These are phyloP conservation scores for Mola mola DNA, from an alignment of 2,113 vertebrate species.

Conservation along the genomic window DNA sequence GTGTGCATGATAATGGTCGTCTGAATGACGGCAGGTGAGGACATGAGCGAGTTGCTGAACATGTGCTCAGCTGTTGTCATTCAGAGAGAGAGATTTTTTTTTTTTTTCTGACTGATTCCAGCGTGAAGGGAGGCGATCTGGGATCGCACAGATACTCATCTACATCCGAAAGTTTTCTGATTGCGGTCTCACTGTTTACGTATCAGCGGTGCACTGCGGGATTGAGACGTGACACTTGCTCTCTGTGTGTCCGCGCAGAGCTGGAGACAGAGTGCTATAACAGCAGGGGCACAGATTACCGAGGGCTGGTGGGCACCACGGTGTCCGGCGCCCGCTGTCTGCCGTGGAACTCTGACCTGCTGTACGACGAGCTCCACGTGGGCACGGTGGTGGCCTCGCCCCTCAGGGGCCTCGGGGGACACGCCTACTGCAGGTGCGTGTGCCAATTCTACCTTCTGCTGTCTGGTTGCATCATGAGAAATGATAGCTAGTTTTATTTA, in stretches of 20 bases:
- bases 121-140: not conserved
- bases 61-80: conserved; percentile 1
- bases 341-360: conserved; percentile 89
- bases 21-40: conserved; percentile 36
- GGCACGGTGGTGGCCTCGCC: conserved; percentile 70
- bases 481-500: not conserved
- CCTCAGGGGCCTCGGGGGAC: conserved; percentile 85
- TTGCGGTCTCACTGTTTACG: no score
- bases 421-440: conserved; percentile 92
- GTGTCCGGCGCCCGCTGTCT: conserved; percentile 85
- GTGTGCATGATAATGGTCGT: conserved; percentile 4
- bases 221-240: not conserved
- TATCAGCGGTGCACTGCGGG: not conserved
- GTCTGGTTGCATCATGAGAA: no score
- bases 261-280: conserved; percentile 80
- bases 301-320: conserved; percentile 80
- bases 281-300: conserved; percentile 82
- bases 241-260: conserved; percentile 68
- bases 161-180: not conserved
- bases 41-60: conserved; percentile 29
- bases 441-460: no score
- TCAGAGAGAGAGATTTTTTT: not conserved
- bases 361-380: conserved; percentile 85
- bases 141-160: conserved; percentile 12
- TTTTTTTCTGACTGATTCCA: conserved; percentile 40